Evolutionary conservation across 2,797 vertebrate species (phyloP), one percentile per base, ranked within the genome.

Genomic region (Epinephelus malabaricus): DNA sequence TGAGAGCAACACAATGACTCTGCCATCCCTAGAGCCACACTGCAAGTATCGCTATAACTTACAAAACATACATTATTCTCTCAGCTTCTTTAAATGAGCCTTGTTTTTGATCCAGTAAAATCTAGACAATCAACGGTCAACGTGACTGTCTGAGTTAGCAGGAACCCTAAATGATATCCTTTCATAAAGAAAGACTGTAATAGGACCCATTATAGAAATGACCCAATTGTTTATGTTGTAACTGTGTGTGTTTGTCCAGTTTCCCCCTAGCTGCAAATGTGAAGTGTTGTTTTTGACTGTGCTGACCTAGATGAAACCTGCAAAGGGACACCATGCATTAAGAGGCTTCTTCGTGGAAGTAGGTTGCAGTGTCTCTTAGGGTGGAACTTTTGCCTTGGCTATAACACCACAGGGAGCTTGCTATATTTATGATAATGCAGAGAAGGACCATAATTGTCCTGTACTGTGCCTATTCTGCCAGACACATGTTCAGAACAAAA

Each of bases 231-330:
- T 73, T 73, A 11, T 21, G 51, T 66, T 62, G 9, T 50, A 63
- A 45, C 47, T 60, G 6, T 63, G 19, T 43, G 46, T 45, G n/a
- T 65, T 63, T 78, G 65, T 87, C 54, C 27, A 64, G 30, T 69
- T 69, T 55, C 13, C 40, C 38, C 25, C 4, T 19, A 60, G 81
- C 80, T 64, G 23, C 58, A 53, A 79, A 79, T 21, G 21, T 80
- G 47, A 80, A 73, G 59, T 70, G 71, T 81, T 86, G 76, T 79
- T 76, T 80, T 86, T 80, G 34, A 19, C 66, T 69, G 43, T 5
- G 19, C 70, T 89, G 92, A 90, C 91, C 91, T 67, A 90, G 76
- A 92, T 88, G 82, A 85, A 88, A 84, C 45, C 71, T 64, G 15
- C 81, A 77, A 84, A 80, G 68, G 49, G 73, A 79, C 19, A 17